These are phyloP conservation scores for Watsonalla cultraria DNA, from an alignment of 2,888 invertebrate genomes.

Conservation along the genomic window DNA sequence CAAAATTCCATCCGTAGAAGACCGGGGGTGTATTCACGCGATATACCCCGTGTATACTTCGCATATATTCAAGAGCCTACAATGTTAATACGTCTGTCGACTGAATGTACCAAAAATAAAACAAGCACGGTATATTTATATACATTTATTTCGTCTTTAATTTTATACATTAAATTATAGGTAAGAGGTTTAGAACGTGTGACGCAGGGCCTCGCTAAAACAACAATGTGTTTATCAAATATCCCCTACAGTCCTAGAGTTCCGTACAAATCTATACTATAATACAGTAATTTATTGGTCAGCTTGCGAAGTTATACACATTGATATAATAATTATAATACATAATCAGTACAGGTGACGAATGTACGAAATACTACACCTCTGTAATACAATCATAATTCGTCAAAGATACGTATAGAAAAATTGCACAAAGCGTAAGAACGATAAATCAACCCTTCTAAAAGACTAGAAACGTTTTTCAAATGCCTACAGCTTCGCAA, in stretches of 20 bases:
- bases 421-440: no score
- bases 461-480: neutral
- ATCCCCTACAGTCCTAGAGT: neutral
- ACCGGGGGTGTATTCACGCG: no score
- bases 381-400: neutral
- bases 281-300: neutral
- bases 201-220: conserved; percentile 13
- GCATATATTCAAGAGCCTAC: no score
- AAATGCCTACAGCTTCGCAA: neutral
- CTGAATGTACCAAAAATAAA: conserved; percentile 7
- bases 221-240: neutral
- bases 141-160: conserved; percentile 48
- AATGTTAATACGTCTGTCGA: no score
- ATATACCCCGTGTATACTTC: no score
- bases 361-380: no score
- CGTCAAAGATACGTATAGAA: neutral
- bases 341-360: no score
- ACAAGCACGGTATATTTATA: conserved; percentile 32
- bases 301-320: neutral
- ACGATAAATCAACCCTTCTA: neutral
- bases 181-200: conserved; percentile 30
- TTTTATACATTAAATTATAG: conserved; percentile 43
- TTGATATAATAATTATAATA: neutral
- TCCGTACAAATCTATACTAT: conserved; percentile 1
- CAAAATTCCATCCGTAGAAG: no score